Evolutionary conservation across 2,888 invertebrate species (phyloP).

Genomic region (Chouioia cunea): DNA sequence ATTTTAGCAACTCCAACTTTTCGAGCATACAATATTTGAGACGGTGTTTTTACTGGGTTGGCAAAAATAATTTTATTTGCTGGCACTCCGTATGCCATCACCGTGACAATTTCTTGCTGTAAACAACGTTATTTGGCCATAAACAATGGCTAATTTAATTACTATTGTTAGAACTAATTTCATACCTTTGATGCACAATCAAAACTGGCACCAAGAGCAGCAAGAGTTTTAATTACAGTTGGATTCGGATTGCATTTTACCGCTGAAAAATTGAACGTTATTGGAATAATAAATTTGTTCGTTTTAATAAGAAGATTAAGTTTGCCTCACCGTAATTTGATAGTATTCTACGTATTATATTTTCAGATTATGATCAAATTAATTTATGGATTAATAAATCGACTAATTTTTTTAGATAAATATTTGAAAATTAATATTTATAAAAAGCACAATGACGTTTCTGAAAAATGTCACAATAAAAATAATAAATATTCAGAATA

Average conservation of each 20-base stretch:
- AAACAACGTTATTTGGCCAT: background rate
- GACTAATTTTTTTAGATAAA: too few relatives aligned
- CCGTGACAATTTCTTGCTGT: constrained; percentile 71
- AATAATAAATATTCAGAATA: background rate
- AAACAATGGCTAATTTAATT: background rate
- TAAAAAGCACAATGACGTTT: background rate
- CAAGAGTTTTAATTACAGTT: constrained; percentile 67
- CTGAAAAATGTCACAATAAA: background rate
- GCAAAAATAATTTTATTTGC: constrained; percentile 72
- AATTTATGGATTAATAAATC: too few relatives aligned
- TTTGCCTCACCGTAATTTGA: too few relatives aligned
- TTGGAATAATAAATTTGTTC: too few relatives aligned
- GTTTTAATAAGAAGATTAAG: too few relatives aligned
- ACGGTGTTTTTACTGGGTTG: constrained; percentile 72
- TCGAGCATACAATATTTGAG: constrained; percentile 71
- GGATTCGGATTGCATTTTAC: constrained; percentile 75
- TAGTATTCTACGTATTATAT: too few relatives aligned
- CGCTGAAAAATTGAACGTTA: constrained; percentile 62
- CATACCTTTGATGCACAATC: constrained; percentile 73
- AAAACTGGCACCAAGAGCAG: constrained; percentile 73
- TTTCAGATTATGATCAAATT: too few relatives aligned
- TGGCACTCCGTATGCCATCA: constrained; percentile 70
- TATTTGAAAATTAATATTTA: constrained; percentile 12
- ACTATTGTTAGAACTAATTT: background rate
- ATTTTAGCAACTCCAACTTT: constrained; percentile 69